Conservation (phyloP, 2,888 invertebrate species). For the Polydesmus complanatus region DNA sequence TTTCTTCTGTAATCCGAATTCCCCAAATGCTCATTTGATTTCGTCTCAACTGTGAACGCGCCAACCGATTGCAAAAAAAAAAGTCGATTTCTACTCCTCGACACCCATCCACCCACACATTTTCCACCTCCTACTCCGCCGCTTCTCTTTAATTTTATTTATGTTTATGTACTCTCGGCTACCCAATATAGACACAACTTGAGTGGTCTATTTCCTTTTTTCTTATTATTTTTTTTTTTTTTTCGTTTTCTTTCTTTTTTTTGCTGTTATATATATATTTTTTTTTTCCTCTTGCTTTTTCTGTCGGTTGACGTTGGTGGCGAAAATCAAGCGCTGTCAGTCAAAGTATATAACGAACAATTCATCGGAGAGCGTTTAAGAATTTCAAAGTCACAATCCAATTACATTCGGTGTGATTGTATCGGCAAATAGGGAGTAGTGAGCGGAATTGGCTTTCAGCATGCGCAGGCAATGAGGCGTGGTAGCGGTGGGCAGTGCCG, state of each 20-base stretch:
- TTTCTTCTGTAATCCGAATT: constrained; percentile 13
- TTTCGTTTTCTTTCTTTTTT: no score
- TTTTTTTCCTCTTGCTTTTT: no score
- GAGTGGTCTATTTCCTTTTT: background rate
- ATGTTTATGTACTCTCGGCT: background rate
- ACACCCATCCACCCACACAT: no score
- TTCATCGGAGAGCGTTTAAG: constrained; percentile 20
- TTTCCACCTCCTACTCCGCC: background rate
- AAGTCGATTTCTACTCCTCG: background rate
- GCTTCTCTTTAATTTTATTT: constrained; percentile 1
- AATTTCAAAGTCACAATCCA: constrained; percentile 20
- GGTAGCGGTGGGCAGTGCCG: no score
- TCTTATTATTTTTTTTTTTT: no score
- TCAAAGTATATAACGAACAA: constrained; percentile 18
- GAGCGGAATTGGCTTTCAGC: no score
- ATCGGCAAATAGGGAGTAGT: constrained; percentile 16
- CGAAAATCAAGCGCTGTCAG: constrained; percentile 14
- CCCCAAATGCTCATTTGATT: constrained; percentile 19
- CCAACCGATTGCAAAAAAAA: background rate
- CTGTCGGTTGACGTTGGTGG: no score
- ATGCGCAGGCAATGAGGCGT: no score
- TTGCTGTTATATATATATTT: no score
- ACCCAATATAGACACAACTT: background rate
- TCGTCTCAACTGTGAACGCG: no score
- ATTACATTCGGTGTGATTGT: constrained; percentile 20